Base-by-base conservation (phyloP, 2,113 vertebrate species). In the Donacobius atricapilla region DNA sequence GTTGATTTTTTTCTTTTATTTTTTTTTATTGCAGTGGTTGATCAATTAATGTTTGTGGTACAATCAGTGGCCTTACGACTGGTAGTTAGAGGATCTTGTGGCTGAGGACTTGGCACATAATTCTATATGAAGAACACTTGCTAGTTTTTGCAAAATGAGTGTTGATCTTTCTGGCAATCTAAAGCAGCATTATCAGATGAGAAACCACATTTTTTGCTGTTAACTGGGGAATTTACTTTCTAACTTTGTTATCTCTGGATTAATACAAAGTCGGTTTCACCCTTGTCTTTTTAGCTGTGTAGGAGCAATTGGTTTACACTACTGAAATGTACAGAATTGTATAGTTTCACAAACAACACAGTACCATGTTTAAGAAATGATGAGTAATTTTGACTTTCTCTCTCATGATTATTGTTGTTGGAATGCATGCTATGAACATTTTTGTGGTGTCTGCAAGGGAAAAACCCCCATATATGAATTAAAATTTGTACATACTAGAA, bases 31-130 rank as follows among this genome's bases (percentile, higher is more conserved):
- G 42, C 58, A 77, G 70, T 76, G 78, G 78, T 94, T 79, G 82
- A 77, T 95, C 65, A 87, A 94, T 95, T 93, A 90, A 50, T 60
- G 39, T 90, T 91, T 96, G 84, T 91, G 82, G 87, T 93, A 65
- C 1, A 18, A 71, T 88, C 71, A 50, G 6, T 66, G 79, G 58
- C 54, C 23, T 85, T 93, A 11, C 10, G 42, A 90, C 58, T 13
- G 9, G 25, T 89, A 91, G 73, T 83, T 94, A 88, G 78, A 91
- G 27, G 78, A 86, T 77, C 39, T 66, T 94, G 90, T 83, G 87
- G 90, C 77, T 85, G 66, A 90, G 50, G 42, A 57, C 45, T 91
- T 93, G 75, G 64, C 53, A 90, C 63, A 57, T 65, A 65, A 31
- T 83, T 85, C 14, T 57, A 57, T 87, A 82, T 54, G 20, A 69